Conservation (phyloP, 2,113 vertebrate species). For the Uropsilus gracilis region DNA sequence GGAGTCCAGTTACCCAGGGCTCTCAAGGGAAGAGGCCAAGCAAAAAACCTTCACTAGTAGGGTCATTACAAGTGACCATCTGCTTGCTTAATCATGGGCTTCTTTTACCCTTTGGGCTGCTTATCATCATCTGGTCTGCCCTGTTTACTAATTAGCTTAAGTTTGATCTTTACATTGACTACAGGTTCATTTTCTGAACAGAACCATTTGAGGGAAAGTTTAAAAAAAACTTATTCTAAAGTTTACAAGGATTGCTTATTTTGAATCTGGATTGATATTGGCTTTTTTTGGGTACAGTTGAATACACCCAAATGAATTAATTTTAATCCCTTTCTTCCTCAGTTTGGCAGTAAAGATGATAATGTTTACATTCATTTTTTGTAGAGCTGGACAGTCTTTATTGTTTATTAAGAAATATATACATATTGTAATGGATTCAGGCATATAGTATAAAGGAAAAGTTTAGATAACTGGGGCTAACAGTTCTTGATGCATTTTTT, state of each 20-base stretch:
- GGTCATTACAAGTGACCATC: constrained; percentile 48
- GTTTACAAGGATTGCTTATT: constrained; percentile 24
- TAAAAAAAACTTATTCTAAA: constrained; percentile 25
- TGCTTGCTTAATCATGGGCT: constrained; percentile 42
- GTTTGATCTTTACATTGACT: constrained; percentile 7
- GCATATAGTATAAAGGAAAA: not conserved
- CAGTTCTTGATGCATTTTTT: not conserved
- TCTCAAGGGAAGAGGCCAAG: constrained; percentile 43
- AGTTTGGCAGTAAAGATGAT: not conserved
- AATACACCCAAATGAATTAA: not conserved
- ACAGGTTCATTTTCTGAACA: constrained; percentile 31
- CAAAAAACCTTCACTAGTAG: constrained; percentile 41
- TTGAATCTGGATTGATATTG: constrained; percentile 12
- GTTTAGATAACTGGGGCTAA: not conserved
- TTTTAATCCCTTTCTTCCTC: not conserved
- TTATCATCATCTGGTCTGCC: constrained; percentile 9
- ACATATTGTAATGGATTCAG: not conserved
- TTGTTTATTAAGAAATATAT: not conserved
- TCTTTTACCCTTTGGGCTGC: not conserved
- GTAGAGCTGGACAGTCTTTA: not conserved
- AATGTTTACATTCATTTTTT: not conserved
- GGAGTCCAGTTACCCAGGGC: not conserved
- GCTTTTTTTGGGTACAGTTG: not conserved
- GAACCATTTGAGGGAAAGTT: not conserved
- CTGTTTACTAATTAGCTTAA: constrained; percentile 50